Evolutionary conservation across 2,113 vertebrate species (phyloP), one percentile per base, ranked within the genome.

Genomic region (Prunella himalayana): DNA sequence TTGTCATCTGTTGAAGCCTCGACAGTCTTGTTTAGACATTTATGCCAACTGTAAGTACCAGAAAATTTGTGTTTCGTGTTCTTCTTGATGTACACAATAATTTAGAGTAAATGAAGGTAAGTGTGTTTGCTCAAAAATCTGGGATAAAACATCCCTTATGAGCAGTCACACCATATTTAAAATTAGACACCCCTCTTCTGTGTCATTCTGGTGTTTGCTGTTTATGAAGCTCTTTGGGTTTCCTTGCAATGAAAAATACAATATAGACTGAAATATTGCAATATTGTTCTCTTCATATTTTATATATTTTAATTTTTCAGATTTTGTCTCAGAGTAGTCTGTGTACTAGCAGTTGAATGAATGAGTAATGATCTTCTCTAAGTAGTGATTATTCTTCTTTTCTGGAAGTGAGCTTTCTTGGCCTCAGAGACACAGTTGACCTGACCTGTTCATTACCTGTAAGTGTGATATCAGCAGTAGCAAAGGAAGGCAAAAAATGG

Each of bases 121-220:
- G 11, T 33, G 11, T 51, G 6, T 50, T 85, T 77, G 3, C 25
- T 49, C 15, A 44, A 30, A 88, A 91, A 64, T 41, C 24, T 61
- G 31, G 5, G 8, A 17, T 73, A 71, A 84, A 87, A 4, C 4
- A n/a, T 49, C 11, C 3, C 3, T 45, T 63, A 16, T 7, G 22
- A 44, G 10, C 9, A 44, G 19, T 44, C 17, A 49, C 7, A 57
- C 4, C 2, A 10, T 28, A 44, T 45, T 42, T 63, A 63, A 53
- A n/a, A 53, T 65, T 86, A 73, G 30, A 47, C 31, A 77, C 2
- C 2, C 24, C 4, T 37, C 14, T 49, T 66, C 31, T 49, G 2
- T 1, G 0, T 23, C 9, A 10, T 47, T 78, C 24, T 37, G 41
- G 1, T 24, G 16, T 3, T 60, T 37, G 13, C 2, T 37, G 4